Percentiles rank a stretch among this genome's conserved stretches.
phyloP scores from a whole-genome alignment of 2,113 vertebrate species.

The Forbesichthys papilliferus region DNA sequence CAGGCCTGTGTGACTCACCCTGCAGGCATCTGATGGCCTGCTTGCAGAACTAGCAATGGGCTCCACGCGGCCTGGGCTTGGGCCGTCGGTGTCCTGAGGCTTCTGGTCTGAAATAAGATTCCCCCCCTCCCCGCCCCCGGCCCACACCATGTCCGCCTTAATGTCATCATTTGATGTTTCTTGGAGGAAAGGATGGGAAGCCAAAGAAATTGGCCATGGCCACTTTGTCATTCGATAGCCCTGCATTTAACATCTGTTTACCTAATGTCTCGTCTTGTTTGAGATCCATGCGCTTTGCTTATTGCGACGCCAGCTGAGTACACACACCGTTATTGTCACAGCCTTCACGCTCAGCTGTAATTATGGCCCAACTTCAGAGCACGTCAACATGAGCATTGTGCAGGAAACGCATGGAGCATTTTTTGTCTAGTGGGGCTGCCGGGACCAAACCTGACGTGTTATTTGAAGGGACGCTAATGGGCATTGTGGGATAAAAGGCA shows the following conservation, averaged over 20 bases:
- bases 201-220: not conserved
- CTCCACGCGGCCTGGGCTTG: not conserved
- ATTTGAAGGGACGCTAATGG: not conserved
- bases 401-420: too few relatives aligned
- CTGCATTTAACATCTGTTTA: too few relatives aligned
- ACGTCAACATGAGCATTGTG: not conserved
- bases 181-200: not conserved
- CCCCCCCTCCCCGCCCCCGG: not conserved
- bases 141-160: not conserved
- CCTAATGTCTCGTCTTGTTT: not conserved
- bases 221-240: too few relatives aligned
- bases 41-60: not conserved
- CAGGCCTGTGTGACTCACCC: constrained; percentile 1
- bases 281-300: not conserved
- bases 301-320: not conserved
- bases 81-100: not conserved
- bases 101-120: not conserved
- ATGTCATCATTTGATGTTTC: not conserved
- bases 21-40: constrained; percentile 20
- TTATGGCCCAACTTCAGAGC: not conserved
- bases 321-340: not conserved
- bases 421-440: not conserved
- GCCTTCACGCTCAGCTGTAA: not conserved
- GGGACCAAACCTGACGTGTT: not conserved
- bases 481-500: not conserved